Percentiles rank a stretch among this genome's conserved stretches.
Conservation (phyloP, 2,888 invertebrate species). For the Drosophila yooni region DNA sequence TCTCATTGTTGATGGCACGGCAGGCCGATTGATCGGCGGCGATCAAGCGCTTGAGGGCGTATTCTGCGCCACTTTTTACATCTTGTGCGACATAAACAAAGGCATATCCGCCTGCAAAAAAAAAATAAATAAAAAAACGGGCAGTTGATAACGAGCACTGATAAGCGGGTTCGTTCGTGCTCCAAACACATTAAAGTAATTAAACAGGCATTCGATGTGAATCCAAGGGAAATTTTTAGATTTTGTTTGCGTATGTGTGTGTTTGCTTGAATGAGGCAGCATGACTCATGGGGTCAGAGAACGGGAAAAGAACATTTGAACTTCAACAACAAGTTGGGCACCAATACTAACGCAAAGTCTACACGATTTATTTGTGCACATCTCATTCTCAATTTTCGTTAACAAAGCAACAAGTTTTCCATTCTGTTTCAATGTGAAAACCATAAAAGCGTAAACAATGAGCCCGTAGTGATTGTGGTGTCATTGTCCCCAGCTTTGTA, state of each 20-base stretch:
- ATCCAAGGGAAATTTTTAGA: not conserved
- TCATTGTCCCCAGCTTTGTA: slow-evolving; percentile 7
- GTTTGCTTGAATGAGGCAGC: slow-evolving; percentile 7
- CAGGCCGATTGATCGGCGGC: slow-evolving; percentile 93
- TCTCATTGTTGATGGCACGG: slow-evolving; percentile 92
- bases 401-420: slow-evolving; percentile 61
- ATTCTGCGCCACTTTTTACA: slow-evolving; percentile 92
- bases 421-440: slow-evolving; percentile 41
- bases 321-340: slow-evolving; percentile 30
- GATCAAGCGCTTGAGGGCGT: slow-evolving; percentile 95
- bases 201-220: slow-evolving; percentile 2
- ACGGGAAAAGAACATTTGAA: slow-evolving; percentile 36
- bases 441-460: slow-evolving; percentile 64
- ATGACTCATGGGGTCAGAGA: slow-evolving; percentile 60
- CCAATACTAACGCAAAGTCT: slow-evolving; percentile 35
- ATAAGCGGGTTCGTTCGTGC: slow-evolving; percentile 48
- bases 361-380: slow-evolving; percentile 21
- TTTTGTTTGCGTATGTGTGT: not conserved
- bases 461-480: slow-evolving; percentile 5
- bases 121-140: not conserved
- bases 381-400: slow-evolving; percentile 30
- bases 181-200: slow-evolving; percentile 34
- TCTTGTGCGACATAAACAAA: slow-evolving; percentile 98
- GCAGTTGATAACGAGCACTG: slow-evolving; percentile 43
- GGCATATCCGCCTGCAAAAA: slow-evolving; percentile 95